phyloP scores from a whole-genome alignment of 2,113 vertebrate species.

The Anoura caudifer region DNA sequence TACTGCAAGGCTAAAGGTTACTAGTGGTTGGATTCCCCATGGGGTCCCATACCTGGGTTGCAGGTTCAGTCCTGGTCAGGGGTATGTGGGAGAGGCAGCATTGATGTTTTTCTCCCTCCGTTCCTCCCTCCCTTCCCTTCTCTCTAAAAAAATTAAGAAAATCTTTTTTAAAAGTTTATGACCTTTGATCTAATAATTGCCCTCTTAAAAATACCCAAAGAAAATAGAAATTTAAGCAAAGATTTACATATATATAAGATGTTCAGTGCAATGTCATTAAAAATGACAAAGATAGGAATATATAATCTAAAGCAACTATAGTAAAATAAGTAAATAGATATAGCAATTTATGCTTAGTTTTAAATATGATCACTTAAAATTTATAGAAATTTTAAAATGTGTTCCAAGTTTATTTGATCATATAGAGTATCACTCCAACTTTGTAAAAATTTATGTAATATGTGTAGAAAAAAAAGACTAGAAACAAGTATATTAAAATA shows the following conservation, averaged over 20 bases:
- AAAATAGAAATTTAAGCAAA: not conserved
- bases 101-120: too few relatives aligned
- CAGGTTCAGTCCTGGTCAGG: too few relatives aligned
- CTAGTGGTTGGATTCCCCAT: too few relatives aligned
- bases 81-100: too few relatives aligned
- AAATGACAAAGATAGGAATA: not conserved
- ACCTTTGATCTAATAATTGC: not conserved
- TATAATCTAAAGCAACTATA: not conserved
- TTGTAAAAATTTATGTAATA: not conserved
- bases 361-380: not conserved
- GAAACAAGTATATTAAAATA: not conserved
- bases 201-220: not conserved
- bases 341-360: not conserved
- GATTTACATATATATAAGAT: slow-evolving; percentile 1
- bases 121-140: too few relatives aligned
- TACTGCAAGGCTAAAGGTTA: too few relatives aligned
- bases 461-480: not conserved
- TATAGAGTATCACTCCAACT: not conserved
- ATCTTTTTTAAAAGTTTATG: not conserved
- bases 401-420: not conserved
- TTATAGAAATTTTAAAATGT: not conserved
- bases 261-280: not conserved
- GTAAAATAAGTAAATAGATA: not conserved
- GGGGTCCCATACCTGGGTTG: too few relatives aligned
- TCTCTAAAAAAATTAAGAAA: too few relatives aligned